Conservation (phyloP, 2,888 invertebrate genomes). For the Drosophila planitibia region DNA sequence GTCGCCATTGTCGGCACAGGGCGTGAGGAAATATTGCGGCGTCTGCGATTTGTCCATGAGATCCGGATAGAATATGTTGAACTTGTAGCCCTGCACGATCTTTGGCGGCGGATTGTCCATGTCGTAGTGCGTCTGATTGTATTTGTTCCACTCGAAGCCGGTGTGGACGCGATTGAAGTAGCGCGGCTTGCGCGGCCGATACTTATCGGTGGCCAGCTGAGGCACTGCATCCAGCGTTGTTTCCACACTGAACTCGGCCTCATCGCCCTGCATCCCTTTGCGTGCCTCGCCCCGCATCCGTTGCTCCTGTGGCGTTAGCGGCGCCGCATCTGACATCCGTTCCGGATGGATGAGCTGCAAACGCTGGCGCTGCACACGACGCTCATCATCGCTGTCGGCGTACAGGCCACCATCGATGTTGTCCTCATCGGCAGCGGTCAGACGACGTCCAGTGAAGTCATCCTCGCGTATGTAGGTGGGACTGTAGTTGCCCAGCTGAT, state of each 20-base stretch:
- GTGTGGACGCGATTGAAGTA: constrained; percentile 99
- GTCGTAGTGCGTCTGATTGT: constrained; percentile 99
- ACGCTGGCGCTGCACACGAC: constrained; percentile 56
- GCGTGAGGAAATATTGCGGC: constrained; percentile 96
- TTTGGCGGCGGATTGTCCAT: constrained; percentile 99
- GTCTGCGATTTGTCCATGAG: constrained; percentile 96
- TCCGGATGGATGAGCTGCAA: constrained; percentile 71
- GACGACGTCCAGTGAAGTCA: constrained; percentile 58
- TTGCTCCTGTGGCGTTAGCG: constrained; percentile 85
- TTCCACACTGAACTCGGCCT: constrained; percentile 96
- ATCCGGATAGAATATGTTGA: constrained; percentile 99
- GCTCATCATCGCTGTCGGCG: constrained; percentile 64
- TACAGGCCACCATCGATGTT: constrained; percentile 61
- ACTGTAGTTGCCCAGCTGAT: constrained; percentile 93
- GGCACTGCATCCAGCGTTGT: constrained; percentile 93
- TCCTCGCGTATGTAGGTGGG: constrained; percentile 88
- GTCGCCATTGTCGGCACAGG: constrained; percentile 96
- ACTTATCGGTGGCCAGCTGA: constrained; percentile 96
- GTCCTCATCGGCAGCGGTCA: constrained; percentile 51
- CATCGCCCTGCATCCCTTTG: constrained; percentile 94
- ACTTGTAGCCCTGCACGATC: constrained; percentile 99
- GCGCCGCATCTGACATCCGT: constrained; percentile 59
- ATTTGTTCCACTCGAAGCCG: constrained; percentile 99
- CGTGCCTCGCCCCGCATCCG: constrained; percentile 92
- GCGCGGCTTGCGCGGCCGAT: constrained; percentile 97